Evolutionary conservation across 2,113 vertebrate species (phyloP).

Genomic region (Ornithorhynchus anatinus): DNA sequence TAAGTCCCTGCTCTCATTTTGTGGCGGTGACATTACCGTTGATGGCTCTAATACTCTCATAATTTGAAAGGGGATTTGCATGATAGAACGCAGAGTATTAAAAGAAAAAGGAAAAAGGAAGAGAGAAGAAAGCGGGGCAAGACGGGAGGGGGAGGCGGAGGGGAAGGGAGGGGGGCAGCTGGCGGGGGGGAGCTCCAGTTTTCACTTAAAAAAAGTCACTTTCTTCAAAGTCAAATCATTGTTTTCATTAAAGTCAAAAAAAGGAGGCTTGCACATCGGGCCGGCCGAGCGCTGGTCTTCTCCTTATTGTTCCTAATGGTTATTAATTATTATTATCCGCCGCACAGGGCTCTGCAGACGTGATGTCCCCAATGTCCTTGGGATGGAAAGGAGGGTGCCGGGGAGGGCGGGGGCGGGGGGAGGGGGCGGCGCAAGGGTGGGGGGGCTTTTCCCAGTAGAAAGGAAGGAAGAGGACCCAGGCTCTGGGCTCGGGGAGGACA

Average conservation of each 20-base stretch:
- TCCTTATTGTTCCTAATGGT: constrained; percentile 83
- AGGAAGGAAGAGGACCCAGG: not conserved
- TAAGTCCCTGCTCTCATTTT: constrained; percentile 99
- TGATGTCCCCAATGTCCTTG: constrained; percentile 83
- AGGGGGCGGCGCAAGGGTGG: not conserved
- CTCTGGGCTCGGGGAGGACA: too few species aligned
- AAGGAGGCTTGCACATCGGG: constrained; percentile 67
- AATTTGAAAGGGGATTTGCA: constrained; percentile 99
- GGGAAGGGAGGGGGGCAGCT: constrained; percentile 57
- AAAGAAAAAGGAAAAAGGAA: constrained; percentile 92
- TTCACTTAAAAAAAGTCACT: constrained; percentile 99
- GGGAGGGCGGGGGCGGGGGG: not conserved
- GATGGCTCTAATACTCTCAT: constrained; percentile 99
- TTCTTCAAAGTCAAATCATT: constrained; percentile 99
- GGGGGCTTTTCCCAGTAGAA: constrained; percentile 25
- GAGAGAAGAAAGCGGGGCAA: constrained; percentile 65
- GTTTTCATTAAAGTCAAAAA: constrained; percentile 77
- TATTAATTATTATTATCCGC: constrained; percentile 84
- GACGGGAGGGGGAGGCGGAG: constrained; percentile 15
- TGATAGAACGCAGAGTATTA: constrained; percentile 99
- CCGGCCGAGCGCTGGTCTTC: constrained; percentile 72
- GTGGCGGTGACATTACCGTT: constrained; percentile 99
- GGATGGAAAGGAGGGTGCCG: constrained; percentile 47
- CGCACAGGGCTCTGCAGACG: constrained; percentile 71
- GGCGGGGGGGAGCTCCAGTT: constrained; percentile 66